A percentile compares a stretch with the other conserved stretches of the same genome.
Conservation (phyloP, 2,888 invertebrate genomes). For the Aplocera efformata region DNA sequence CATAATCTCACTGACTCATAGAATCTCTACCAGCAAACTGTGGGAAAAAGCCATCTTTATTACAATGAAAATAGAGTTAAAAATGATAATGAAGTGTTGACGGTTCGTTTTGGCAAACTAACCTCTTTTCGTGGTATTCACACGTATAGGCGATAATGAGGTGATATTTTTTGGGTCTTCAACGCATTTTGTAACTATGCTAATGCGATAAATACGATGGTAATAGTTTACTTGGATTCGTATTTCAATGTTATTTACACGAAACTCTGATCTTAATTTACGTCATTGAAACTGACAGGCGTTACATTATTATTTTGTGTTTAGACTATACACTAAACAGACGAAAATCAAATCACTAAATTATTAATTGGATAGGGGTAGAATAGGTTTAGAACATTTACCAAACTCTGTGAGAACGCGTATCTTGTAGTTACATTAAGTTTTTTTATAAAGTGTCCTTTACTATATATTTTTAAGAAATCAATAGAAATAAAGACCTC, state of each 20-base stretch:
- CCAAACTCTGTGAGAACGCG: no score
- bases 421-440: no score
- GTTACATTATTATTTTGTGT: no score
- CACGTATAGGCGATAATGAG: constrained; percentile 16
- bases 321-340: no score
- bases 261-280: no score
- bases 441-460: no score
- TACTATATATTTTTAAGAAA: no score
- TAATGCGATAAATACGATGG: constrained; percentile 7
- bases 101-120: constrained; percentile 19
- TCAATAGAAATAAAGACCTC: no score
- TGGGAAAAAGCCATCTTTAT: constrained; percentile 1
- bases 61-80: background rate
- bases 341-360: no score
- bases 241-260: background rate
- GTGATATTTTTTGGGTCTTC: constrained; percentile 8
- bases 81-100: background rate
- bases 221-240: background rate
- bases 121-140: constrained; percentile 22
- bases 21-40: background rate
- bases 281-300: no score
- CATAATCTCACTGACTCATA: constrained; percentile 15
- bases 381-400: no score
- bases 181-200: constrained; percentile 13
- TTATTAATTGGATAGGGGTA: no score